These are phyloP conservation scores for Archocentrus centrarchus DNA, from an alignment of 2,113 vertebrate genomes.

Conservation along the genomic window DNA sequence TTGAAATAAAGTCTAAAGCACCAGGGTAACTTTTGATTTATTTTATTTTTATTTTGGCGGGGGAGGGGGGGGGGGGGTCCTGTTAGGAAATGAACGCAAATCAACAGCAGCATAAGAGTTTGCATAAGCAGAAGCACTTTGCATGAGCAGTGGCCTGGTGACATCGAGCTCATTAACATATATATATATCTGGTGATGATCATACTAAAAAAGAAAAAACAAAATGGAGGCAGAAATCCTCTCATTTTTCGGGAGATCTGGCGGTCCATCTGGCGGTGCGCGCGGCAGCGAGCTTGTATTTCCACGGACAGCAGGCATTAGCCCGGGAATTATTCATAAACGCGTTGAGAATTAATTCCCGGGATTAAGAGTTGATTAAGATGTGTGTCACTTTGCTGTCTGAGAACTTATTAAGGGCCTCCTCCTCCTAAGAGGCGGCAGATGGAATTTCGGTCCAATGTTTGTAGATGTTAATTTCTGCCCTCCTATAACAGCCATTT, in stretches of 20 bases:
- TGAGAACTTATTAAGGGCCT: constrained; percentile 95
- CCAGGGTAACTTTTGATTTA: background rate
- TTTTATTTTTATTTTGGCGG: background rate
- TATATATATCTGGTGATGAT: constrained; percentile 62
- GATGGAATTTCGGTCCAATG: constrained; percentile 93
- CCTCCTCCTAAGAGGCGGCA: constrained; percentile 85
- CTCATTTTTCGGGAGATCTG: constrained; percentile 70
- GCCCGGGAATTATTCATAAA: constrained; percentile 92
- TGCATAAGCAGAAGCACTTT: constrained; percentile 51
- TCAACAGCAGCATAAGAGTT: constrained; percentile 39
- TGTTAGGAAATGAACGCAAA: constrained; percentile 30
- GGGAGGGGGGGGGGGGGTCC: background rate
- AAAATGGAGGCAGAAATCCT: constrained; percentile 61
- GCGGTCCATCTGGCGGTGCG: constrained; percentile 79
- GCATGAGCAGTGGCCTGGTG: constrained; percentile 42
- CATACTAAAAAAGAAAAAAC: constrained; percentile 46
- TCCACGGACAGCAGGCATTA: constrained; percentile 81
- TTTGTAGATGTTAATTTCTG: constrained; percentile 96
- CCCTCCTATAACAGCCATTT: constrained; percentile 87
- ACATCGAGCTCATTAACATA: constrained; percentile 70
- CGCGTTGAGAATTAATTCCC: constrained; percentile 92
- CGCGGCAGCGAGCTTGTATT: constrained; percentile 79
- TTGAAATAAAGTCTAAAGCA: background rate
- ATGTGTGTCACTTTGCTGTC: constrained; percentile 97
- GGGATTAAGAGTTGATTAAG: constrained; percentile 98